Conservation (phyloP, 1,140 invertebrate genomes). For the Caenorhabditis inopinata region DNA sequence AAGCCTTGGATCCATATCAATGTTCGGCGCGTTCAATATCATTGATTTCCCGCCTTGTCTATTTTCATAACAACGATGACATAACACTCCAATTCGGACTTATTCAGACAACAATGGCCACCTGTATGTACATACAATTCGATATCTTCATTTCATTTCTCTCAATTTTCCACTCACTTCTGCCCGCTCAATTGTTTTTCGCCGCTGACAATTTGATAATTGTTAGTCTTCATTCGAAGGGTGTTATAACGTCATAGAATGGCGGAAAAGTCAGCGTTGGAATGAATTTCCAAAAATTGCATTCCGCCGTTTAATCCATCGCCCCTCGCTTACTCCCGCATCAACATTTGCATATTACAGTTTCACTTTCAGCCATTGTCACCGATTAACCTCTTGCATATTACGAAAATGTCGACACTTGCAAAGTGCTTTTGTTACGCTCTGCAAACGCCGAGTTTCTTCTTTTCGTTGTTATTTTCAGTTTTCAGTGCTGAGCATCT, state of each 20-base stretch:
- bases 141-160: not conserved
- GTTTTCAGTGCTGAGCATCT: not conserved
- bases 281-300: not conserved
- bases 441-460: no score
- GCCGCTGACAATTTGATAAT: conserved; percentile 15
- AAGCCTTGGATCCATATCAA: not conserved
- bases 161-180: not conserved
- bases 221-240: not conserved
- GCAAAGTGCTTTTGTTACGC: no score
- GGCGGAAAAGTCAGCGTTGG: no score
- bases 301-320: not conserved
- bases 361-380: not conserved
- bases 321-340: not conserved
- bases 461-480: not conserved
- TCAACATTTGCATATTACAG: not conserved
- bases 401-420: not conserved
- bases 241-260: not conserved
- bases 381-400: conserved; percentile 8
- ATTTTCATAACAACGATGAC: no score
- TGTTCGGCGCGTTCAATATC: conserved; percentile 1
- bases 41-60: not conserved
- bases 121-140: not conserved
- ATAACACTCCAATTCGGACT: conserved; percentile 7
- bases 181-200: no score
- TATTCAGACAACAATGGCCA: not conserved